A percentile compares a stretch with the other conserved stretches of the same genome.
phyloP scores from a whole-genome alignment of 2,113 vertebrate species.

The Perca flavescens region DNA sequence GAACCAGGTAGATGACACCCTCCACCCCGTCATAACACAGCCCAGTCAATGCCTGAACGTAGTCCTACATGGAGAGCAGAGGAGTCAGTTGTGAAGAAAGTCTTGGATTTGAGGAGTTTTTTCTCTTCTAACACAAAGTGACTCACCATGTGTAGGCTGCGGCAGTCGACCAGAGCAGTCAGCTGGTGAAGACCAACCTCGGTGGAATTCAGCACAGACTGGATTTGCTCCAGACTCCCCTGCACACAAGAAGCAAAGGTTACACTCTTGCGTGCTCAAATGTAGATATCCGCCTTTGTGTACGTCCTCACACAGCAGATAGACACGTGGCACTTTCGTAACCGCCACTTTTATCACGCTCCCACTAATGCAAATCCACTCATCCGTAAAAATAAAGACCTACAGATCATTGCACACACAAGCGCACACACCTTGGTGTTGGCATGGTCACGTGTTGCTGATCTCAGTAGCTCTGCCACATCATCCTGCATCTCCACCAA shows the following conservation, averaged over 20 bases:
- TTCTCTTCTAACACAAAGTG: slow-evolving; percentile 16
- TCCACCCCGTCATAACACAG: slow-evolving; percentile 97
- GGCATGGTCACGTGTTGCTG: slow-evolving; percentile 86
- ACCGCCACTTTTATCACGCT: slow-evolving; percentile 8
- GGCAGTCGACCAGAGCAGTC: slow-evolving; percentile 95
- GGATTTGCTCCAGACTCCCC: slow-evolving; percentile 90
- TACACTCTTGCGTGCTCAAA: not conserved
- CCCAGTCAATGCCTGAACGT: slow-evolving; percentile 94
- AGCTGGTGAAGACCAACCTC: slow-evolving; percentile 95
- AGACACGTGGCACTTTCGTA: not conserved
- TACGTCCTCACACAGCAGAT: not conserved
- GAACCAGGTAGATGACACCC: slow-evolving; percentile 97
- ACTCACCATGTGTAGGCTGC: slow-evolving; percentile 95
- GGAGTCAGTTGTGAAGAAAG: not conserved
- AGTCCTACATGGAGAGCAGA: slow-evolving; percentile 85
- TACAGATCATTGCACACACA: slow-evolving; percentile 37
- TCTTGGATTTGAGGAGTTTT: not conserved
- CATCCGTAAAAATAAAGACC: slow-evolving; percentile 14
- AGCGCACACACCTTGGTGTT: slow-evolving; percentile 87
- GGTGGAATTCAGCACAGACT: slow-evolving; percentile 91
- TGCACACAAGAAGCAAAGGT: slow-evolving; percentile 57
- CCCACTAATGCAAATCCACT: slow-evolving; percentile 1
- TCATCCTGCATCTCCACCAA: slow-evolving; percentile 97
- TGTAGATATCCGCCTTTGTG: slow-evolving; percentile 2
- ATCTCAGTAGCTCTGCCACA: slow-evolving; percentile 88